phyloP scores from a whole-genome alignment of 1,140 invertebrate genomes.

The Mylabris phalerata region DNA sequence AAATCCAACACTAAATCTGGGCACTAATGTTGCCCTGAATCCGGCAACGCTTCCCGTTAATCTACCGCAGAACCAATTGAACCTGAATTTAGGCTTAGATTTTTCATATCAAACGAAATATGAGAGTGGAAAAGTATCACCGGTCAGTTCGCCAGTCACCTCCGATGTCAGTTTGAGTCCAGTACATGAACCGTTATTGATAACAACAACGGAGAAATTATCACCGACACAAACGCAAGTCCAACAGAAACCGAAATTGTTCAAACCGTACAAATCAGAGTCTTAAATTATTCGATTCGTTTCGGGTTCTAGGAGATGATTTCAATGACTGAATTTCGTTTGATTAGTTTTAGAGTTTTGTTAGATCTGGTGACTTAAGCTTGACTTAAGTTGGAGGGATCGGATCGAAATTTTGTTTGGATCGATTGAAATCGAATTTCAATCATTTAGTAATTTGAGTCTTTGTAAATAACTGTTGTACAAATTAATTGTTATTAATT shows the following conservation, averaged over 20 bases:
- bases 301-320: not conserved
- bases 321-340: too few species aligned
- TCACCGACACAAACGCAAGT: slow-evolving; percentile 40
- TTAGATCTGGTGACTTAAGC: too few species aligned
- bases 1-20: slow-evolving; percentile 21
- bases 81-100: slow-evolving; percentile 36
- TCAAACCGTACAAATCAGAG: slow-evolving; percentile 64
- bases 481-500: too few species aligned
- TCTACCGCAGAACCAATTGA: slow-evolving; percentile 27
- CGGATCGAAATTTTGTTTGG: too few species aligned
- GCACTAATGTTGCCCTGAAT: not conserved
- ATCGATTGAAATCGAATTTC: too few species aligned
- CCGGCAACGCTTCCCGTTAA: slow-evolving; percentile 13
- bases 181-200: slow-evolving; percentile 29
- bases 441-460: too few species aligned
- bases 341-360: too few species aligned
- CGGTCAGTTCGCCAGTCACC: slow-evolving; percentile 28
- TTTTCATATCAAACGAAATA: slow-evolving; percentile 25
- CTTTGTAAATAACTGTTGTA: too few species aligned
- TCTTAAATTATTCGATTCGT: slow-evolving; percentile 32
- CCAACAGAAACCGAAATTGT: slow-evolving; percentile 55
- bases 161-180: slow-evolving; percentile 39
- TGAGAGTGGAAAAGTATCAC: slow-evolving; percentile 25
- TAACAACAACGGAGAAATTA: slow-evolving; percentile 30
- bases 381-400: too few species aligned